phyloP scores from a whole-genome alignment of 2,113 vertebrate species.

The Opisthocomus hoazin region DNA sequence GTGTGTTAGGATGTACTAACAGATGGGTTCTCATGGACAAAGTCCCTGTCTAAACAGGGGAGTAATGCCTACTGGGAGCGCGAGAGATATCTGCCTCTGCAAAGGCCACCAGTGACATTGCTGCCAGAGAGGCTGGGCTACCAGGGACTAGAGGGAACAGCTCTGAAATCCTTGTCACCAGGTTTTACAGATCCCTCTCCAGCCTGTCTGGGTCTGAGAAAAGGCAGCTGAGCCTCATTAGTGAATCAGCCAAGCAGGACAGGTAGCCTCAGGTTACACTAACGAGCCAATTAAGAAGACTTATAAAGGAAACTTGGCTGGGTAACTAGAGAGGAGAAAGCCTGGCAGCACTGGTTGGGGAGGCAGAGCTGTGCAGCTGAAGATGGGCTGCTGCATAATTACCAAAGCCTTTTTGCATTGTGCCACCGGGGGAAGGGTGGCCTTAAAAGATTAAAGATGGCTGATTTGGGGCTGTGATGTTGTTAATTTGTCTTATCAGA shows the following conservation, averaged over 20 bases:
- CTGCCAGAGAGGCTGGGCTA: neutral
- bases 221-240: constrained; percentile 44
- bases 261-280: constrained; percentile 48
- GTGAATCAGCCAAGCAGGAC: constrained; percentile 40
- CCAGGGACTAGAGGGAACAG: neutral
- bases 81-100: neutral
- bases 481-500: neutral
- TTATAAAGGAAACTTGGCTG: constrained; percentile 1
- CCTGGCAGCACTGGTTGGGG: neutral
- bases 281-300: constrained; percentile 37
- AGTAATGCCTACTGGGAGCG: accelerated
- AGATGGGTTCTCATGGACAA: neutral
- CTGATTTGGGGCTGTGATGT: neutral
- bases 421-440: neutral
- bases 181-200: constrained; percentile 1
- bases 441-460: neutral
- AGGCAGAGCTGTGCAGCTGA: neutral
- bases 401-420: neutral
- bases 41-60: neutral
- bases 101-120: neutral
- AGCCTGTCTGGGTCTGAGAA: neutral
- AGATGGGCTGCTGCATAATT: neutral
- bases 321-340: neutral
- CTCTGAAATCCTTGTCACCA: neutral
- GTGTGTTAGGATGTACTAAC: neutral